phyloP scores from a whole-genome alignment of 2,888 invertebrate species.

The Diogma glabrata region DNA sequence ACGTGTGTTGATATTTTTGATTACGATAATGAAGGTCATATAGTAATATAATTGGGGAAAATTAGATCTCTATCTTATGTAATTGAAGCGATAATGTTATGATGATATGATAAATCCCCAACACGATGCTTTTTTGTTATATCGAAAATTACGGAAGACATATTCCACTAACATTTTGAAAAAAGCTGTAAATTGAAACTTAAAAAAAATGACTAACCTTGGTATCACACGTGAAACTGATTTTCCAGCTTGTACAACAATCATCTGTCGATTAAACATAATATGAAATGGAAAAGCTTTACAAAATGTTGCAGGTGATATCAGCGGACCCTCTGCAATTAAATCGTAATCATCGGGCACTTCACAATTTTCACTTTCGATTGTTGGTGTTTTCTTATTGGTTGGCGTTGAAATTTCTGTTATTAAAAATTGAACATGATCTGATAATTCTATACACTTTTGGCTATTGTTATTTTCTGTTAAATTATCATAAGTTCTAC shows the following conservation, averaged over 20 bases:
- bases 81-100: no score
- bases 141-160: no score
- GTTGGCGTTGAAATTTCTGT: conserved; percentile 68
- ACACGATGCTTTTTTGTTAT: no score
- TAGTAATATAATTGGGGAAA: no score
- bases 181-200: no score
- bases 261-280: conserved; percentile 82
- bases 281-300: conserved; percentile 93
- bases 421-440: conserved; percentile 87
- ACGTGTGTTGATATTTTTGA: no score
- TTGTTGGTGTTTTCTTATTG: conserved; percentile 31
- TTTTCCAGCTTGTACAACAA: conserved; percentile 80
- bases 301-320: conserved; percentile 86
- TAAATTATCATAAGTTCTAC: conserved; percentile 5
- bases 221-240: conserved; percentile 81
- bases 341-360: conserved; percentile 34
- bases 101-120: no score
- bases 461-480: conserved; percentile 18
- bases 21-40: no score
- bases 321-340: conserved; percentile 55
- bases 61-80: no score
- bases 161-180: no score
- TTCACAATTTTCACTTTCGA: conserved; percentile 29
- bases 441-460: conserved; percentile 43
- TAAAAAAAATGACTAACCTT: no score